phyloP scores from a whole-genome alignment of 2,888 invertebrate species.

The Macaria liturata region DNA sequence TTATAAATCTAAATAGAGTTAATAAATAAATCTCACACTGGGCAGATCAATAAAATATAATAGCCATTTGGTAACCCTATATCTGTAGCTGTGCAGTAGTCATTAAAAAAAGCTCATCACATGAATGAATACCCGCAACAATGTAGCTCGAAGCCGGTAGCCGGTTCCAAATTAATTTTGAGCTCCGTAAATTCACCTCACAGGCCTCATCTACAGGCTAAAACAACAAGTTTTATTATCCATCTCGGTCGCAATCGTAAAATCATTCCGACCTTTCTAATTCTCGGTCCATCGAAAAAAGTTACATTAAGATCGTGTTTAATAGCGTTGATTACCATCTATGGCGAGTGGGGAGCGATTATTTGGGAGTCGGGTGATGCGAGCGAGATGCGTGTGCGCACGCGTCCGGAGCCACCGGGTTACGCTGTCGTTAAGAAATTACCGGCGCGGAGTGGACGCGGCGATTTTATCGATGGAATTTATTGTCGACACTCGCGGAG shows the following conservation, averaged over 20 bases:
- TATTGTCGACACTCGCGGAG: constrained; percentile 73
- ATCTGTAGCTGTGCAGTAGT: constrained; percentile 45
- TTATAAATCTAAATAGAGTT: too few species aligned
- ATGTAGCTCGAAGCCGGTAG: constrained; percentile 62
- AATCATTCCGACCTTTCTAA: constrained; percentile 53
- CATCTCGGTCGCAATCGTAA: constrained; percentile 40
- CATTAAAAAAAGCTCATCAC: constrained; percentile 73
- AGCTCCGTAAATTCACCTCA: constrained; percentile 39
- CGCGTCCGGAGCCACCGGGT: constrained; percentile 77
- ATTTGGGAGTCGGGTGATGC: constrained; percentile 76
- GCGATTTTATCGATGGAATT: constrained; percentile 83
- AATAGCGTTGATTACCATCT: constrained; percentile 82
- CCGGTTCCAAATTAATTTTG: constrained; percentile 57
- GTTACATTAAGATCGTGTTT: constrained; percentile 76
- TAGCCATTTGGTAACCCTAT: constrained; percentile 51
- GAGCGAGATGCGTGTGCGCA: constrained; percentile 77
- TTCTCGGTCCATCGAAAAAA: constrained; percentile 65
- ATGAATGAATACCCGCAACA: constrained; percentile 67
- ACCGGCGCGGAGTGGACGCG: constrained; percentile 74
- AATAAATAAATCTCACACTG: too few species aligned
- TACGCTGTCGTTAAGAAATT: constrained; percentile 83
- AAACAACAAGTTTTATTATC: constrained; percentile 43
- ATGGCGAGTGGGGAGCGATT: constrained; percentile 80
- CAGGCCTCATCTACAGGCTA: constrained; percentile 25
- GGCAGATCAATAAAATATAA: too few species aligned